Percentiles rank a stretch among this genome's conserved stretches.
phyloP scores from a whole-genome alignment of 2,888 invertebrate genomes.

The Heliconius cydno region DNA sequence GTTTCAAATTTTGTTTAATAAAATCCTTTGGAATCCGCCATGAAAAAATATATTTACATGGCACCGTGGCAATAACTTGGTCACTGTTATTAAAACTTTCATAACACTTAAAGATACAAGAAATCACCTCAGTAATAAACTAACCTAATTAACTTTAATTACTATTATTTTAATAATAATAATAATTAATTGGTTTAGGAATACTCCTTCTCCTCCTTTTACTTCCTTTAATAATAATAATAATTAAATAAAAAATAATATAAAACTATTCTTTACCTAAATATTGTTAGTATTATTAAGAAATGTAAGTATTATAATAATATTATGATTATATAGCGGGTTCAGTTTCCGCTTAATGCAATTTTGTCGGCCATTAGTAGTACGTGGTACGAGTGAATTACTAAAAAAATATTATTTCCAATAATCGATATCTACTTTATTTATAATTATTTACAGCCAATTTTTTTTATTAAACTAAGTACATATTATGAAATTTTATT shows the following conservation, averaged over 20 bases:
- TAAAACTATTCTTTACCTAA: not conserved
- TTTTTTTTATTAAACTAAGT: not conserved
- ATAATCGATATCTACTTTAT: not conserved
- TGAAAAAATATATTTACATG: not conserved
- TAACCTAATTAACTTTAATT: not conserved
- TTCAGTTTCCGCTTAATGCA: not conserved
- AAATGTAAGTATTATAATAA: not conserved
- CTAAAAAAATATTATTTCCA: not conserved
- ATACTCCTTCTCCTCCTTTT: not conserved
- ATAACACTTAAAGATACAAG: not conserved
- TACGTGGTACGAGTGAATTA: conserved; percentile 16
- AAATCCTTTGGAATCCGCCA: not conserved
- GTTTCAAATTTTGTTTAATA: not conserved
- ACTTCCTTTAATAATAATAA: not conserved
- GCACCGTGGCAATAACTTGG: not conserved
- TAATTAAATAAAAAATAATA: too few relatives aligned
- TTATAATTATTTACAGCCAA: conserved; percentile 16
- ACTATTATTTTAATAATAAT: not conserved
- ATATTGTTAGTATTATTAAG: not conserved
- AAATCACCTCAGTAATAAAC: conserved; percentile 9
- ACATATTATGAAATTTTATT: not conserved
- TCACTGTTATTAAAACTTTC: not conserved
- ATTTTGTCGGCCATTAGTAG: conserved; percentile 8
- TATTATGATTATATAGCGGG: not conserved
- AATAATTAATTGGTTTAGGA: conserved; percentile 14